Percentiles rank a stretch among this genome's conserved stretches.
Conservation (phyloP, 2,113 vertebrate genomes). For the Pelecanus crispus region DNA sequence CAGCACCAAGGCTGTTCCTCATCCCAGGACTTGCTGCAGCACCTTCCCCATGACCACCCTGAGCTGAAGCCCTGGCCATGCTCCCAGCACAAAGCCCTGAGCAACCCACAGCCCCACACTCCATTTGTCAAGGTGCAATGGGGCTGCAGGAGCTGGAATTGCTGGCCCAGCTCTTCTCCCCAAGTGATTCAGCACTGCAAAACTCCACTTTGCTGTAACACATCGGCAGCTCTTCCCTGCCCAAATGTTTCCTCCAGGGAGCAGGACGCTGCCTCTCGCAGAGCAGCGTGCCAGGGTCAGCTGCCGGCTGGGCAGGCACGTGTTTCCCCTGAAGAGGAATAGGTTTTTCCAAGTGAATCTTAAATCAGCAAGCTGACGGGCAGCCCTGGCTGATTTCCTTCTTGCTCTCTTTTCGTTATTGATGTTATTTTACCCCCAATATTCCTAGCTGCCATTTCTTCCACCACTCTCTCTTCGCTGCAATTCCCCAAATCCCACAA, state of each 20-base stretch:
- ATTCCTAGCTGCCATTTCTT: not conserved
- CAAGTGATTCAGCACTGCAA: not conserved
- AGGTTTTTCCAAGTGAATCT: conserved; percentile 40
- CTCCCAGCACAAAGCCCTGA: not conserved
- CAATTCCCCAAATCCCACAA: not conserved
- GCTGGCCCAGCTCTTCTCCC: not conserved
- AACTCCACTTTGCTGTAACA: not conserved
- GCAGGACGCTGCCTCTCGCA: not conserved
- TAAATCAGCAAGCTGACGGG: not conserved
- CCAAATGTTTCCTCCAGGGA: not conserved
- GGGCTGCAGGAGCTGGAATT: not conserved
- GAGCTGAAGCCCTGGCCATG: rapidly evolving
- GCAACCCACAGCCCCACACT: rapidly evolving
- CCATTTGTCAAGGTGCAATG: not conserved
- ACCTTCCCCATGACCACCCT: not conserved
- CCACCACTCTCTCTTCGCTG: not conserved
- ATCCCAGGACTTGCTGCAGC: rapidly evolving
- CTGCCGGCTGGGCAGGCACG: not conserved
- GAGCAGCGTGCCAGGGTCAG: not conserved
- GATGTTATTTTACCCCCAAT: not conserved
- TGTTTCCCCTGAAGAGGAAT: not conserved
- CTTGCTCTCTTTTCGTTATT: not conserved
- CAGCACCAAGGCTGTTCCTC: rapidly evolving
- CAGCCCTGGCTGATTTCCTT: not conserved
- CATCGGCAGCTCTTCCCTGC: not conserved